Conservation (phyloP, 2,797 vertebrate species). For the Pelochelys cantorii region DNA sequence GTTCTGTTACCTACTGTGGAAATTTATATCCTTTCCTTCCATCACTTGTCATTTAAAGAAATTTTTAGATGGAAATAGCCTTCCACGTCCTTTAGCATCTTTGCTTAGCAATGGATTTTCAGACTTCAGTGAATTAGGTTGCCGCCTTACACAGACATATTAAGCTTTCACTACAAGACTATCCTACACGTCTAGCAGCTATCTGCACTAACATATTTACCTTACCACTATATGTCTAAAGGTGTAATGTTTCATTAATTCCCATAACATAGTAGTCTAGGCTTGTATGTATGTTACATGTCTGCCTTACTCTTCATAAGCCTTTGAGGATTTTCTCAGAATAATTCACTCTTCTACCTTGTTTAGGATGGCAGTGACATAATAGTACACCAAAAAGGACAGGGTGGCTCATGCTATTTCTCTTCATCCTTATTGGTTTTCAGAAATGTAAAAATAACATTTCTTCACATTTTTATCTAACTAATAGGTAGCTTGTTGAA, state of each 20-base stretch:
- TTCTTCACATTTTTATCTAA: not conserved
- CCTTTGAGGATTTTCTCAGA: conserved; percentile 52
- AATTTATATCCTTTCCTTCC: conserved; percentile 51
- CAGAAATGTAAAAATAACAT: not conserved
- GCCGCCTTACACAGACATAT: conserved; percentile 64
- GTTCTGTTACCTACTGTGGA: conserved; percentile 20
- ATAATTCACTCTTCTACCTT: conserved; percentile 64
- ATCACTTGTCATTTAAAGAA: conserved; percentile 40
- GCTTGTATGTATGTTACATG: conserved; percentile 61
- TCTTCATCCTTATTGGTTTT: conserved; percentile 24
- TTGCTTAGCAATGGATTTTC: conserved; percentile 65
- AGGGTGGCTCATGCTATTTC: not conserved
- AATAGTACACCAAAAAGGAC: conserved; percentile 20
- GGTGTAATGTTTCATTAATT: conserved; percentile 76
- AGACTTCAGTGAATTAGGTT: conserved; percentile 68
- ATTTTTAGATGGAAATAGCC: conserved; percentile 60
- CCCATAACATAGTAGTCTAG: conserved; percentile 60
- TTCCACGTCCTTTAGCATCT: conserved; percentile 45
- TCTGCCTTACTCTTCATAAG: conserved; percentile 72
- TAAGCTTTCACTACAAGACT: conserved; percentile 69
- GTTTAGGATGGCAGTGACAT: conserved; percentile 53
- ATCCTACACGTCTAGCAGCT: conserved; percentile 72
- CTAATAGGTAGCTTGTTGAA: conserved; percentile 18
- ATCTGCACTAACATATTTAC: conserved; percentile 72
- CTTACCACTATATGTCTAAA: conserved; percentile 72